These are phyloP conservation scores for Catagonus wagneri DNA, from an alignment of 2,113 vertebrate genomes.

Conservation along the genomic window DNA sequence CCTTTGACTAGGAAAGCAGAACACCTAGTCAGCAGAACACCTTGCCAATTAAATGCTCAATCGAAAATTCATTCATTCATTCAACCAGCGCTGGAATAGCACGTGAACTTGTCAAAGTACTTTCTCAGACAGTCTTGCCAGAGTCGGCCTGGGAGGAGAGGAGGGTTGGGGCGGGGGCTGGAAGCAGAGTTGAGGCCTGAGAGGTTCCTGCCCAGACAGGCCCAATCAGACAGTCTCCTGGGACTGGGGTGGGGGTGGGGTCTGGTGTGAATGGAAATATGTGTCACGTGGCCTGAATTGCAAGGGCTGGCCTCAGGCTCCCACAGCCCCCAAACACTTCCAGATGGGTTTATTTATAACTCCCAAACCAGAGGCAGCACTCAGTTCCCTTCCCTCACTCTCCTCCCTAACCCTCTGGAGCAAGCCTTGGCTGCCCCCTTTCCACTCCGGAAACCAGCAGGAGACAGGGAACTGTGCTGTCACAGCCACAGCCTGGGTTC, in stretches of 20 bases:
- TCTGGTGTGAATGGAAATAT: constrained; percentile 76
- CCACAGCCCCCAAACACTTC: constrained; percentile 76
- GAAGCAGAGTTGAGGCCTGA: constrained; percentile 18
- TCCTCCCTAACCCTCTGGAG: constrained; percentile 63
- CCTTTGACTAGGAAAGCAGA: too few relatives aligned
- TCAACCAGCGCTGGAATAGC: background rate
- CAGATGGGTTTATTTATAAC: constrained; percentile 80
- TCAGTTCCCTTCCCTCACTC: constrained; percentile 51
- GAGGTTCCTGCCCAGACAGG: constrained; percentile 51
- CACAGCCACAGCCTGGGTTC: background rate
- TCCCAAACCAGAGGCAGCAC: constrained; percentile 69
- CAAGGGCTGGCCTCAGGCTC: constrained; percentile 63
- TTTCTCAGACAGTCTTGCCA: constrained; percentile 32
- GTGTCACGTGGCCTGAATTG: constrained; percentile 77
- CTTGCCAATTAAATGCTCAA: constrained; percentile 23
- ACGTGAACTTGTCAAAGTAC: background rate
- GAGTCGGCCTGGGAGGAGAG: constrained; percentile 8
- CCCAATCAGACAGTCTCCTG: constrained; percentile 68
- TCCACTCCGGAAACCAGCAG: constrained; percentile 74
- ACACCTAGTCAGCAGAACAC: background rate
- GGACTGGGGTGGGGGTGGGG: background rate
- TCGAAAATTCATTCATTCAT: constrained; percentile 36
- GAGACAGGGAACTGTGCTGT: constrained; percentile 64
- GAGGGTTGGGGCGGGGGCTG: background rate
- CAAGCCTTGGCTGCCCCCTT: constrained; percentile 27